A percentile compares a stretch with the other conserved stretches of the same genome.
Conservation (phyloP, 2,113 vertebrate genomes). For the Oryzias javanicus region DNA sequence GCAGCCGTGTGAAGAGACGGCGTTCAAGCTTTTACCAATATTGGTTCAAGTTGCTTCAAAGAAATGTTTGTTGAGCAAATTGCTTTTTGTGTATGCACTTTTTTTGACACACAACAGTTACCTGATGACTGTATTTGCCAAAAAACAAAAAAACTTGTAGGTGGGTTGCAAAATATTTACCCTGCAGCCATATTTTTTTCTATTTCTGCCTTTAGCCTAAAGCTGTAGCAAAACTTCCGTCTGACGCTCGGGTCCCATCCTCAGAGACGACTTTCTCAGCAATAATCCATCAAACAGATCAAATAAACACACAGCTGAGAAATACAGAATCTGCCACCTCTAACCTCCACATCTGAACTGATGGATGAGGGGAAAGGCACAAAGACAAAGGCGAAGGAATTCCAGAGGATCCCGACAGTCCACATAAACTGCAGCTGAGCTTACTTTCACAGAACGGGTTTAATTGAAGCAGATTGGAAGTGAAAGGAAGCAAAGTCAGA, state of each 20-base stretch:
- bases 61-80: neutral
- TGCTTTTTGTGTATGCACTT: neutral
- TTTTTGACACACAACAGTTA: conserved; percentile 2
- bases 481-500: neutral
- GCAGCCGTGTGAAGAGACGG: neutral
- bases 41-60: conserved; percentile 31
- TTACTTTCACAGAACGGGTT: conserved; percentile 1
- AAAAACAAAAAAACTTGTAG: neutral
- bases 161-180: neutral
- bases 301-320: conserved; percentile 23
- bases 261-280: conserved; percentile 12
- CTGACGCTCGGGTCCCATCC: conserved; percentile 20
- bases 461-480: neutral
- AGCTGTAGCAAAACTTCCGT: conserved; percentile 1
- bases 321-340: conserved; percentile 37
- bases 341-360: conserved; percentile 38
- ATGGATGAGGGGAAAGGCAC: conserved; percentile 24
- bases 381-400: conserved; percentile 41
- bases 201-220: neutral
- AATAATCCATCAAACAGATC: conserved; percentile 43
- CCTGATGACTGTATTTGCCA: conserved; percentile 8
- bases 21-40: conserved; percentile 29
- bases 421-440: conserved; percentile 5
- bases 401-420: conserved; percentile 41
- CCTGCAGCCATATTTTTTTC: neutral